Evolutionary conservation across 2,797 vertebrate species (phyloP).

Genomic region (Malacoraja senta): DNA sequence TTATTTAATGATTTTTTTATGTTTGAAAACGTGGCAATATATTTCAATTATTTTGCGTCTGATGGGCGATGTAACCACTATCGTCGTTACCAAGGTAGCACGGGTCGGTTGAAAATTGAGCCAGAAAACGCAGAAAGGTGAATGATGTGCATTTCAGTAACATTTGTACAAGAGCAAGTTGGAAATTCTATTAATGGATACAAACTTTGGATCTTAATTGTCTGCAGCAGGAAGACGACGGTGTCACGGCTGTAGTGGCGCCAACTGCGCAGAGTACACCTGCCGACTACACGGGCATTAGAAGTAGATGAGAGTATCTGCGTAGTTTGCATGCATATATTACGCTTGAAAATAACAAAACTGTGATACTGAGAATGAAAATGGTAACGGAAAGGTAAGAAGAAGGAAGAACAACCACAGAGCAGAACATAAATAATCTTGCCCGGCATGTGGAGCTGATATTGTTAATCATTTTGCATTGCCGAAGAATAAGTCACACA

Average conservation of each 20-base stretch:
- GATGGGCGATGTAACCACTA: neutral
- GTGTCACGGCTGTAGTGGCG: neutral
- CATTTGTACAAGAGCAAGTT: conserved; percentile 9
- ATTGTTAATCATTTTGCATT: neutral
- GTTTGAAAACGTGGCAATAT: neutral
- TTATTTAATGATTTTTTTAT: conserved; percentile 4
- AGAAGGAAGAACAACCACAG: neutral
- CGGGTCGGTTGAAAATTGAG: conserved; percentile 16
- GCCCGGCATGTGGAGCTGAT: neutral
- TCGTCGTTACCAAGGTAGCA: neutral
- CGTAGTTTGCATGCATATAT: neutral
- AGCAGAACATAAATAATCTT: neutral
- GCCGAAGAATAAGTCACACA: neutral
- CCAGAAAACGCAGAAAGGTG: neutral
- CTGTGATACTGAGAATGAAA: neutral
- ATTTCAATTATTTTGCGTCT: conserved; percentile 15
- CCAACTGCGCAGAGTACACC: neutral
- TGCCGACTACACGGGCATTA: neutral
- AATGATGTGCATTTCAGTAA: neutral
- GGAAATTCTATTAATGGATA: neutral
- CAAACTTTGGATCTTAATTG: neutral
- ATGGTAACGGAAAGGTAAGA: neutral
- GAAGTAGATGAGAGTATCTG: neutral
- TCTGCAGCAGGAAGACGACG: neutral
- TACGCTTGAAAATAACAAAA: neutral